phyloP scores from a whole-genome alignment of 2,888 invertebrate species.

The Camptogramma bilineatum region DNA sequence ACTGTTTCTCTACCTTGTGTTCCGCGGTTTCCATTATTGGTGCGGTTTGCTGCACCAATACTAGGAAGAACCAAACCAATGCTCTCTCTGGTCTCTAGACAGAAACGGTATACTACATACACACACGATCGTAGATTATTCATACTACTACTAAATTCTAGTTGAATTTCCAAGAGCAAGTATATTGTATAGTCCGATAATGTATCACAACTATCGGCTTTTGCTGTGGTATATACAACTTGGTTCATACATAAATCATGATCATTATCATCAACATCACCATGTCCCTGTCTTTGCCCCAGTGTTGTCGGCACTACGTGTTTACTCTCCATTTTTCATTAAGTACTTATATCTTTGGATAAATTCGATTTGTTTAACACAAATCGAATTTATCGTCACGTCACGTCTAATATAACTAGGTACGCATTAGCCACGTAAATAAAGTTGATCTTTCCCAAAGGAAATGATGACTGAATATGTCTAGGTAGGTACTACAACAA shows the following conservation, averaged over 20 bases:
- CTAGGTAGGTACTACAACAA: too few relatives aligned
- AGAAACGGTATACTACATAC: neutral
- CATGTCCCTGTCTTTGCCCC: too few relatives aligned
- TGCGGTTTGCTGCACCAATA: constrained; percentile 25
- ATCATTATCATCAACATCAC: too few relatives aligned
- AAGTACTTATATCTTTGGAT: too few relatives aligned
- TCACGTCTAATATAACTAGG: too few relatives aligned
- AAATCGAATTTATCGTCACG: too few relatives aligned
- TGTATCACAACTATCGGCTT: neutral
- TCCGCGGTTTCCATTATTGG: constrained; percentile 7
- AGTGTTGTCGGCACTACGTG: too few relatives aligned
- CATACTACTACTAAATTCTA: constrained; percentile 9
- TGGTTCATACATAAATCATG: neutral
- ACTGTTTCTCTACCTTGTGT: constrained; percentile 17
- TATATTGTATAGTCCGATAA: neutral
- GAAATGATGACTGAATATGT: too few relatives aligned
- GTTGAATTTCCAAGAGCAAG: constrained; percentile 8
- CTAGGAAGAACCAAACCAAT: constrained; percentile 9
- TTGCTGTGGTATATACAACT: neutral
- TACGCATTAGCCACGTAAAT: too few relatives aligned
- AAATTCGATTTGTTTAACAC: too few relatives aligned
- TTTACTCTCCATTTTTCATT: too few relatives aligned
- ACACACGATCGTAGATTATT: neutral
- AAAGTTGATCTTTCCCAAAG: too few relatives aligned
- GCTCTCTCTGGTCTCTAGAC: neutral